Conservation (phyloP, 2,888 invertebrate species). For the Zaprionus bogoriensis region DNA sequence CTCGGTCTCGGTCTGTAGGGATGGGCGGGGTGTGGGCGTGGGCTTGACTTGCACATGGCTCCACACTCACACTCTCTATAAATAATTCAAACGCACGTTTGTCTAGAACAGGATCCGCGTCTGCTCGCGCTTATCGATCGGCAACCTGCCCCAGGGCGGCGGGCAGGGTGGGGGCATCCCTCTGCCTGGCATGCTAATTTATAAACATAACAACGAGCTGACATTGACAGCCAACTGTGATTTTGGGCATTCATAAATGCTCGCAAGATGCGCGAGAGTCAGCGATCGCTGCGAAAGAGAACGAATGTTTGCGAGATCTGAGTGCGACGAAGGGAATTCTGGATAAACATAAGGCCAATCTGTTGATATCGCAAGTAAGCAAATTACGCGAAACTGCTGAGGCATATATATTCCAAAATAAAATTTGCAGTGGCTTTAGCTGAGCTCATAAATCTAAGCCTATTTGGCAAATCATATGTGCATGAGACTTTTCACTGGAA, state of each 20-base stretch:
- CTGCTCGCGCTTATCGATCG: constrained; percentile 1
- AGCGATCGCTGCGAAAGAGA: constrained; percentile 18
- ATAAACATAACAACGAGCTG: constrained; percentile 53
- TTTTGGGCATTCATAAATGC: constrained; percentile 47
- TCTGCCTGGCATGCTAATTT: constrained; percentile 58
- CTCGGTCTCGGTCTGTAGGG: not conserved
- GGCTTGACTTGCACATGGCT: constrained; percentile 7
- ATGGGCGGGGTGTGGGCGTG: constrained; percentile 1
- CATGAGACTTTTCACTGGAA: not conserved
- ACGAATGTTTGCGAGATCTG: not conserved
- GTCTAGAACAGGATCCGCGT: constrained; percentile 64
- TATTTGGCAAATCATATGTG: not conserved
- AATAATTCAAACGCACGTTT: constrained; percentile 61
- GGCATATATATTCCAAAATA: too few relatives aligned
- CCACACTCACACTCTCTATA: constrained; percentile 56
- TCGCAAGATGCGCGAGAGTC: constrained; percentile 13
- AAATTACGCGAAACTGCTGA: not conserved
- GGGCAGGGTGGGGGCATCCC: not conserved
- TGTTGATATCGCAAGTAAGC: not conserved
- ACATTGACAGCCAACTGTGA: constrained; percentile 52
- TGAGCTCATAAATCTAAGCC: not conserved
- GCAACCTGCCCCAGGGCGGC: not conserved
- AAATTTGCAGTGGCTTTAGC: too few relatives aligned
- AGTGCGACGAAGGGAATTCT: not conserved
- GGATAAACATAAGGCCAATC: not conserved